A percentile compares a stretch with the other conserved stretches of the same genome.
phyloP scores from a whole-genome alignment of 1,140 invertebrate species.

The Apocrypta bakeri region DNA sequence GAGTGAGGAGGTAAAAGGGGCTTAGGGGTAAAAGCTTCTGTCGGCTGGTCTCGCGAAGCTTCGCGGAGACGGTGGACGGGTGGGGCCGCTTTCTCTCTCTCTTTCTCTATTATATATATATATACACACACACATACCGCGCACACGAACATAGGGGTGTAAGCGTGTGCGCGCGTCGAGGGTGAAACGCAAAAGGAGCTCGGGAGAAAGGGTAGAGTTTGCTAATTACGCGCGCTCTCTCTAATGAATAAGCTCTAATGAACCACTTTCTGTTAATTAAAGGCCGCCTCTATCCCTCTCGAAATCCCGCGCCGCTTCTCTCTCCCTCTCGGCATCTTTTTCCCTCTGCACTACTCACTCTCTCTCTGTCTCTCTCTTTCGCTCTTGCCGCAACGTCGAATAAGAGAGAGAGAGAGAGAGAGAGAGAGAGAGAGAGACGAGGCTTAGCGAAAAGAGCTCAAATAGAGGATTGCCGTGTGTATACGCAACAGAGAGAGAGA shows the following conservation, averaged over 20 bases:
- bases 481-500: slow-evolving; percentile 50
- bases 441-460: slow-evolving; percentile 68
- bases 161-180: slow-evolving; percentile 52
- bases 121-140: neutral
- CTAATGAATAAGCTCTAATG: slow-evolving; percentile 91
- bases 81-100: slow-evolving; percentile 47
- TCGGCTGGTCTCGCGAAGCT: slow-evolving; percentile 25
- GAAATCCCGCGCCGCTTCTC: slow-evolving; percentile 66
- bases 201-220: slow-evolving; percentile 79
- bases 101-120: neutral
- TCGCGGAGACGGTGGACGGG: slow-evolving; percentile 20
- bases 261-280: slow-evolving; percentile 91
- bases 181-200: slow-evolving; percentile 63
- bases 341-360: slow-evolving; percentile 75
- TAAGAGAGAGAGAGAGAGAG: slow-evolving; percentile 49
- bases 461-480: slow-evolving; percentile 63
- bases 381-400: slow-evolving; percentile 57
- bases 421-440: slow-evolving; percentile 40
- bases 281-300: slow-evolving; percentile 77
- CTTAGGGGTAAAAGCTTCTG: slow-evolving; percentile 65
- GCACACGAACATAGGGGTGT: neutral
- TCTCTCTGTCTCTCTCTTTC: slow-evolving; percentile 78
- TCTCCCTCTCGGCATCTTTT: slow-evolving; percentile 73
- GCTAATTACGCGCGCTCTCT: slow-evolving; percentile 87
- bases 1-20: slow-evolving; percentile 57